phyloP scores from a whole-genome alignment of 1,140 invertebrate species.

The Drosophila nigrodunni region DNA sequence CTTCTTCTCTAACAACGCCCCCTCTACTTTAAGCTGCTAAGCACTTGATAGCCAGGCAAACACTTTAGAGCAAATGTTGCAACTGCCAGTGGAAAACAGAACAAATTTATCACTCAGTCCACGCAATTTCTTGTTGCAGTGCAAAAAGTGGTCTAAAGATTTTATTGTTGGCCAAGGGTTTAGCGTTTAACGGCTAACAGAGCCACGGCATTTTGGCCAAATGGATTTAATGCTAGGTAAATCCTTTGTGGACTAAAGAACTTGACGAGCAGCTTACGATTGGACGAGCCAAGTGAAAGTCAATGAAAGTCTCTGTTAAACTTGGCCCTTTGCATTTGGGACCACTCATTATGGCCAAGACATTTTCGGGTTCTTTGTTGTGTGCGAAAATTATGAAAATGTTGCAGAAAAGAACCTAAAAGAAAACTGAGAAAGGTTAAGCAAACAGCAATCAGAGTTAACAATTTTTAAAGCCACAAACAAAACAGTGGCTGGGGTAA shows the following conservation, averaged over 20 bases:
- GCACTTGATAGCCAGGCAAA: slow-evolving; percentile 53
- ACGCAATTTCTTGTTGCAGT: slow-evolving; percentile 21
- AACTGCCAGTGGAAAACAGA: slow-evolving; percentile 33
- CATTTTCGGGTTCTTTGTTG: slow-evolving; percentile 7
- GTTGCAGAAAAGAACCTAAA: not conserved
- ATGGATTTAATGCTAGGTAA: slow-evolving; percentile 42
- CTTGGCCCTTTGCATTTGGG: not conserved
- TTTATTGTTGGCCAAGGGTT: slow-evolving; percentile 44
- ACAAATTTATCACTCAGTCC: slow-evolving; percentile 34
- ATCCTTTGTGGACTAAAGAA: slow-evolving; percentile 4
- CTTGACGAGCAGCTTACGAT: slow-evolving; percentile 5
- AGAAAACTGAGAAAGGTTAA: slow-evolving; percentile 26
- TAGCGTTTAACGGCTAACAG: slow-evolving; percentile 64
- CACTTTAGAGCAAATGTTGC: slow-evolving; percentile 51
- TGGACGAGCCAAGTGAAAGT: not conserved
- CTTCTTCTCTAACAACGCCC: not conserved
- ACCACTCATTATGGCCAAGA: slow-evolving; percentile 28
- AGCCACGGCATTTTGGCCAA: slow-evolving; percentile 40
- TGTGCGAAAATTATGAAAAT: slow-evolving; percentile 37
- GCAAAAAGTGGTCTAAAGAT: slow-evolving; percentile 43
- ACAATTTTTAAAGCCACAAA: slow-evolving; percentile 41
- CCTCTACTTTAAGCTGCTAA: not conserved
- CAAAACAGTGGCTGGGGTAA: not conserved
- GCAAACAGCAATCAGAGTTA: slow-evolving; percentile 39
- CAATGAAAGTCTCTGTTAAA: slow-evolving; percentile 16